These are phyloP conservation scores for Nymphalis urticae DNA, from an alignment of 2,888 invertebrate species.

Conservation along the genomic window DNA sequence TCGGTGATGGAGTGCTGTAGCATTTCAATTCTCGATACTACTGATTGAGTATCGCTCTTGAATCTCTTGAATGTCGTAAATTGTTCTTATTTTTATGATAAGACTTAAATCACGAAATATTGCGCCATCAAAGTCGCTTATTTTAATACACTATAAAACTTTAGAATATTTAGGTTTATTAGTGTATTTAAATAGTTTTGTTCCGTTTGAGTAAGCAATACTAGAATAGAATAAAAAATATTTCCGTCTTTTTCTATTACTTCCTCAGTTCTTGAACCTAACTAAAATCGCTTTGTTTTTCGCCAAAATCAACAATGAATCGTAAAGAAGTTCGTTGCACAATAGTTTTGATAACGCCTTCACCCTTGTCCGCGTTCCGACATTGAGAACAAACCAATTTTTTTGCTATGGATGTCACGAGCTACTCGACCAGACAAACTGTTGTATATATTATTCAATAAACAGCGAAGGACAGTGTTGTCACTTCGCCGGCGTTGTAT, in stretches of 20 bases:
- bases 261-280: background rate
- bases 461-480: slow-evolving; percentile 47
- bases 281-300: slow-evolving; percentile 8
- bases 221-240: background rate
- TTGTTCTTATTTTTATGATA: background rate
- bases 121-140: no score
- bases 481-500: slow-evolving; percentile 52
- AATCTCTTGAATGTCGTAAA: background rate
- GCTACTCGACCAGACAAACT: slow-evolving; percentile 40
- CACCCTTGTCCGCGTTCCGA: slow-evolving; percentile 30
- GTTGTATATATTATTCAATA: slow-evolving; percentile 37
- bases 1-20: slow-evolving; percentile 17
- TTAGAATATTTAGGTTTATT: no score
- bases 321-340: background rate
- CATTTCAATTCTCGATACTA: slow-evolving; percentile 20
- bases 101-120: no score
- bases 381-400: slow-evolving; percentile 51
- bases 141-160: no score
- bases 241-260: slow-evolving; percentile 11
- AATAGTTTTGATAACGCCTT: slow-evolving; percentile 9
- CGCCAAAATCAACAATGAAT: slow-evolving; percentile 11
- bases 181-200: no score
- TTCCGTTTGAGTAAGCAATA: no score
- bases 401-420: slow-evolving; percentile 44
- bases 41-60: slow-evolving; percentile 1